Conservation (phyloP, 2,113 vertebrate genomes). For the Hippocampus barbouri region DNA sequence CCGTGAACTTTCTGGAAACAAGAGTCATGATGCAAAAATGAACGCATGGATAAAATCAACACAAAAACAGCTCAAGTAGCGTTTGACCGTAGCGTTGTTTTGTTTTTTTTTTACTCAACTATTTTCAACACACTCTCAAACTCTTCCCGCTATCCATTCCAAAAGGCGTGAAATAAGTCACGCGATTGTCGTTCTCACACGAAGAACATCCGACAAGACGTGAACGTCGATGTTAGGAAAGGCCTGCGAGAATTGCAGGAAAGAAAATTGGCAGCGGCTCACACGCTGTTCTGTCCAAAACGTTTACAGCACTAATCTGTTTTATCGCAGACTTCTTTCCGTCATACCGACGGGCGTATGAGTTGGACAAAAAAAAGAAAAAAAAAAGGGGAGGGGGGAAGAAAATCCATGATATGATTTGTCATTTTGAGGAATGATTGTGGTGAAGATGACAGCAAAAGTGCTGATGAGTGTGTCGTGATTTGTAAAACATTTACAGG, state of each 20-base stretch:
- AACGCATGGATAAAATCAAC: no score
- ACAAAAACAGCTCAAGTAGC: no score
- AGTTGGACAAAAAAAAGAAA: neutral
- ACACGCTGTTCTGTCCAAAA: neutral
- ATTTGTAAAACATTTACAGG: no score
- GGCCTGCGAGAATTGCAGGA: slow-evolving; percentile 27
- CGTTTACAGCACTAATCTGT: neutral
- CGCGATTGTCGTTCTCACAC: slow-evolving; percentile 15
- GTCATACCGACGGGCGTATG: neutral
- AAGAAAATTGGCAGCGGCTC: neutral
- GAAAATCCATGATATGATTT: no score
- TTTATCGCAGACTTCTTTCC: neutral
- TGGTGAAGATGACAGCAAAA: no score
- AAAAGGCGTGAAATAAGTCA: slow-evolving; percentile 6
- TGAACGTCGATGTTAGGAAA: slow-evolving; percentile 43
- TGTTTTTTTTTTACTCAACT: neutral
- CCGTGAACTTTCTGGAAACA: neutral
- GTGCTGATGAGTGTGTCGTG: no score
- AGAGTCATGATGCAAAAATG: no score
- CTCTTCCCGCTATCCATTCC: neutral
- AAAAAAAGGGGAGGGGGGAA: no score
- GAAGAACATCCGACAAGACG: slow-evolving; percentile 16
- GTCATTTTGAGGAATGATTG: no score
- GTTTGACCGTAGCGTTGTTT: neutral
- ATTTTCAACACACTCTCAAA: neutral